Conservation (phyloP, 1,140 invertebrate genomes). For the Hestina assimilis region DNA sequence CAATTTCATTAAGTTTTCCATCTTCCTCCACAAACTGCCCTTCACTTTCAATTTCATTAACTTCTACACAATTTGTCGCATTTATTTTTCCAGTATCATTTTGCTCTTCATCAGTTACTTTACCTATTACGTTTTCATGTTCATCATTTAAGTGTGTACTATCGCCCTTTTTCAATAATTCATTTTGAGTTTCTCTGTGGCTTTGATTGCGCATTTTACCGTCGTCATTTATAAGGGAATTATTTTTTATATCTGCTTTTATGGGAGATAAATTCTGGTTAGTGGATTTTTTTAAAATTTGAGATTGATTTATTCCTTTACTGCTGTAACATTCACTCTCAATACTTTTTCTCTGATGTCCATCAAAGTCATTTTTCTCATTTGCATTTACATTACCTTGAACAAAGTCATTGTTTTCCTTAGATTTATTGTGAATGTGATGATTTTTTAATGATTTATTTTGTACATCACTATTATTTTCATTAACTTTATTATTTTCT, state of each 20-base stretch:
- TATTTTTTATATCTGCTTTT: background rate
- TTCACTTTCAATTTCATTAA: background rate
- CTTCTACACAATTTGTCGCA: too few relatives aligned
- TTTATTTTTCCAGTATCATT: conserved; percentile 21
- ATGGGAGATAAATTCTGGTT: background rate
- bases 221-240: background rate
- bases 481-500: background rate
- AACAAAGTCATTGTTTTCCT: background rate
- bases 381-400: background rate
- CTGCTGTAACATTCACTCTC: background rate
- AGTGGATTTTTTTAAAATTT: background rate
- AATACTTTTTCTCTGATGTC: background rate
- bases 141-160: too few relatives aligned
- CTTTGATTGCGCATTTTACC: background rate
- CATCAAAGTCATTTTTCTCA: conserved; percentile 3
- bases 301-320: background rate
- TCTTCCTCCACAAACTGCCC: background rate
- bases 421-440: background rate
- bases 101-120: background rate
- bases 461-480: background rate
- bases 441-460: background rate
- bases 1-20: conserved; percentile 3
- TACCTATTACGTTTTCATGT: background rate
- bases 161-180: too few relatives aligned
- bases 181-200: background rate